These are phyloP conservation scores for Sinhomidia bicolor DNA, from an alignment of 2,888 invertebrate genomes.

Conservation along the genomic window DNA sequence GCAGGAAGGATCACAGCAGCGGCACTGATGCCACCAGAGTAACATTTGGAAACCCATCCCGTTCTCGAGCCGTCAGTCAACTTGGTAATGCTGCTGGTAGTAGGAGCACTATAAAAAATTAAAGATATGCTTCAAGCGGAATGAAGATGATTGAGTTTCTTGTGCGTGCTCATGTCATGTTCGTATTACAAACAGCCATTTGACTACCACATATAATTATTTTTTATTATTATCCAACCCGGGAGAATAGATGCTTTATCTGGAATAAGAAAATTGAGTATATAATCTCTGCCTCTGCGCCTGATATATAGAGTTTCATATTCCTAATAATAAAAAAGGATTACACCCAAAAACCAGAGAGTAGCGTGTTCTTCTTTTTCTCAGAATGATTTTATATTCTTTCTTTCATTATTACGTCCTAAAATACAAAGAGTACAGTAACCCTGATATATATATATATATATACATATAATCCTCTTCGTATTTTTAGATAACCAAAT, in stretches of 20 bases:
- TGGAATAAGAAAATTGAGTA: no score
- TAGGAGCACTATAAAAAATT: constrained; percentile 46
- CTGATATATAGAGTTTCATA: background rate
- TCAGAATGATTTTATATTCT: background rate
- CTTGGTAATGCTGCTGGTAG: background rate
- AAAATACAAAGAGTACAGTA: no score
- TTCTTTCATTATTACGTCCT: background rate
- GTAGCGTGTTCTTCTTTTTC: background rate
- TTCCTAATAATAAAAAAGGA: constrained; percentile 10
- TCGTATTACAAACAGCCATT: background rate
- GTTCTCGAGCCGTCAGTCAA: background rate
- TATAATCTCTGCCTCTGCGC: no score
- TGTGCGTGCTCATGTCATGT: background rate
- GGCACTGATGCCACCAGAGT: background rate
- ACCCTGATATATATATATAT: background rate
- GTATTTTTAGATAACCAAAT: background rate
- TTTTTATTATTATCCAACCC: constrained; percentile 12
- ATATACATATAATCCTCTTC: background rate
- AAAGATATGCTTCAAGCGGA: constrained; percentile 13
- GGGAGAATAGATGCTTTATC: background rate
- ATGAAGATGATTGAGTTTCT: background rate
- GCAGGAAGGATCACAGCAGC: background rate
- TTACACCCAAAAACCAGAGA: background rate
- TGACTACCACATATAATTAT: constrained; percentile 17
- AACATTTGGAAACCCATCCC: constrained; percentile 23